phyloP scores from a whole-genome alignment of 2,888 invertebrate genomes.

The Dryomyza anilis region DNA sequence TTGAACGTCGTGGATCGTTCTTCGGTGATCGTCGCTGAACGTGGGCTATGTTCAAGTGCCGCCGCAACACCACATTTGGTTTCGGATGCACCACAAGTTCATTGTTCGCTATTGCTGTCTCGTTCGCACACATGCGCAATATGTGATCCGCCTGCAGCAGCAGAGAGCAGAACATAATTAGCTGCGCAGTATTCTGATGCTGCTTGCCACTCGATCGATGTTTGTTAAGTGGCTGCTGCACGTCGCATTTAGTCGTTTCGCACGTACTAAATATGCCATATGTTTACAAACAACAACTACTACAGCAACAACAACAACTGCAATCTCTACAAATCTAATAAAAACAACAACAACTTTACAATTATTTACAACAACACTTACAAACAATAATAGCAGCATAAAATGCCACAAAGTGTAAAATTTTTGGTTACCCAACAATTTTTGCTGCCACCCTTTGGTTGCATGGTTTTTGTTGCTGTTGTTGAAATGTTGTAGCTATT shows the following conservation, averaged over 20 bases:
- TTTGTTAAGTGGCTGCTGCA: background rate
- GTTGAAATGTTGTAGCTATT: background rate
- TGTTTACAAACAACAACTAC: conserved; percentile 32
- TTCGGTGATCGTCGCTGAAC: too few relatives aligned
- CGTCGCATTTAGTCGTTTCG: conserved; percentile 20
- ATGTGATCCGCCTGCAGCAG: background rate
- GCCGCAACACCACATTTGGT: background rate
- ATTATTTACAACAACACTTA: background rate
- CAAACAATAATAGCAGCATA: background rate
- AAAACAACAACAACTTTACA: background rate
- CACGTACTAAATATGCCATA: conserved; percentile 37
- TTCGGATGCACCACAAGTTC: background rate
- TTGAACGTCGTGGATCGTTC: too few relatives aligned
- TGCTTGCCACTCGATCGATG: background rate
- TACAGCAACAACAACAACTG: conserved; percentile 18
- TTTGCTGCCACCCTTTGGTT: too few relatives aligned
- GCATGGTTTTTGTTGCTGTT: background rate
- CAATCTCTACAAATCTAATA: background rate
- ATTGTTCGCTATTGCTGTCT: background rate
- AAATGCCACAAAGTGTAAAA: background rate
- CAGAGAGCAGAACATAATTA: background rate
- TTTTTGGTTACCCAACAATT: background rate
- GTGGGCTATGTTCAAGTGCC: background rate
- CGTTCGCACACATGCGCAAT: background rate
- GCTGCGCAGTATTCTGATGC: background rate